phyloP scores from a whole-genome alignment of 2,113 vertebrate species.

The Microtus oregoni region DNA sequence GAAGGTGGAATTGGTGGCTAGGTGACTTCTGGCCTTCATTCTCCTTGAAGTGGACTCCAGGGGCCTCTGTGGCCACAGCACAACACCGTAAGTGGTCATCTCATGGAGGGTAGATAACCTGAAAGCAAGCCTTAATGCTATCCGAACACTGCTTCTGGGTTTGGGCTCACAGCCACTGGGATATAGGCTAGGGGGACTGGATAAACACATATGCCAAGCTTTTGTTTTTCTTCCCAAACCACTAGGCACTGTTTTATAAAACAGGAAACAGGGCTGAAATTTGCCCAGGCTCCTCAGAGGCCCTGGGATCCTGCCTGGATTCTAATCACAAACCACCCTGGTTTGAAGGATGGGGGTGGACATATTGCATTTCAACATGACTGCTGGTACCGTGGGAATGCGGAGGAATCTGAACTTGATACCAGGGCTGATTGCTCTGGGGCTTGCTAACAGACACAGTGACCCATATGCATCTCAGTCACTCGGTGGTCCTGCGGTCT shows the following conservation, averaged over 20 bases:
- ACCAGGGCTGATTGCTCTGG: background rate
- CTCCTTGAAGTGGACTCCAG: background rate
- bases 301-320: background rate
- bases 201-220: background rate
- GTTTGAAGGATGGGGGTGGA: background rate
- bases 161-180: background rate
- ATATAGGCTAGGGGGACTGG: background rate
- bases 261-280: background rate
- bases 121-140: background rate
- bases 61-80: background rate
- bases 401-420: background rate
- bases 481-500: background rate
- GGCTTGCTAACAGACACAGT: background rate
- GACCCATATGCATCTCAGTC: background rate
- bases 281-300: background rate
- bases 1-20: background rate
- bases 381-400: background rate
- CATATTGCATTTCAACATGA: background rate
- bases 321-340: background rate
- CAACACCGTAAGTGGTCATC: background rate
- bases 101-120: background rate
- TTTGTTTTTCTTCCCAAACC: conserved; percentile 14
- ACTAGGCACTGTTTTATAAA: background rate
- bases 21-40: background rate
- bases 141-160: accelerated